Base-by-base conservation (phyloP, 1,140 invertebrate species). In the Stegodyphus mimosarum region DNA sequence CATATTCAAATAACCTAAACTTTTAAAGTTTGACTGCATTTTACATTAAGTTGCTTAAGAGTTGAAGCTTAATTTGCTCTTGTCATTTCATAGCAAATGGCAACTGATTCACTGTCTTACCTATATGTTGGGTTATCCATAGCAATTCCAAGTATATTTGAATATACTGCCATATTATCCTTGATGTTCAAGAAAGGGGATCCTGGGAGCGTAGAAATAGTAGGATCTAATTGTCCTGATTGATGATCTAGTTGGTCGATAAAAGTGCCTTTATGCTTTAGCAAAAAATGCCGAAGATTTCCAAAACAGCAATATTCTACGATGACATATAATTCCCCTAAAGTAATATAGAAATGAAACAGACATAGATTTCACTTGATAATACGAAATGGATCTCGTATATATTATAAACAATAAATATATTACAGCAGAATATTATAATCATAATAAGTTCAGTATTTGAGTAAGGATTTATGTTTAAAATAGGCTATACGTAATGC, bases 261-360 rank as follows among this genome's bases (percentile, higher is more conserved):
- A 87, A 96, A 97, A 77, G 93, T 92, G 48, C 93, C 92, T 51
- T 96, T 92, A 89, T 97, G 94, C 50, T 93, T 92, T 50, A 95
- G 91, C 71, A 99, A 91, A 90, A 95, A 98, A 89, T 96, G 95
- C 83, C 97, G 94, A 5, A 99, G 91, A 91, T 97, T 98, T 11
- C 97, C 97, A 89, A 94, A 96, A 63, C 94, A 93, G 89, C 97
- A 98, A 90, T 95, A 98, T 89, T 99, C 97, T n/a, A 98, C 96
- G 87, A 98, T 95, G 0, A 98, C 95, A 87, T 95, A 91, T n/a
- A 97, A 88, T 91, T 97, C 95, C 49, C 94, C 95, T 96, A 88
- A 5, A 67, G 11, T 3, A 49, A 7, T 49, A 50, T 72, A 7
- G 6, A 49, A 5, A 13, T 9, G 70, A 50, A 51, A 49, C 11